Conservation (phyloP, 35 echinoderm and acorn worm genomes). For the Diadema setosum region DNA sequence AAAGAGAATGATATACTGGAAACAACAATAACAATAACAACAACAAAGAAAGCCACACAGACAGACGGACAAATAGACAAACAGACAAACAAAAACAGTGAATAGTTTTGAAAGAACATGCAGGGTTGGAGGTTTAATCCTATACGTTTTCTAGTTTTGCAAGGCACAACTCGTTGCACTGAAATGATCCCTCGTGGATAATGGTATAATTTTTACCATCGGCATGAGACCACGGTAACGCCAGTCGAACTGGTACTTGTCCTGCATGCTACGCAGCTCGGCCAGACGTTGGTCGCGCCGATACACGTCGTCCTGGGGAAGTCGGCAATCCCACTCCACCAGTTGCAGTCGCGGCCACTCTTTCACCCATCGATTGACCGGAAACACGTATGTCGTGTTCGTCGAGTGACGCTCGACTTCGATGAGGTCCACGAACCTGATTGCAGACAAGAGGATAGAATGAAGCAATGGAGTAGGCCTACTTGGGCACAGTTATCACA, state of each 20-base stretch:
- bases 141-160: too few species aligned
- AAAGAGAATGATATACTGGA: too few species aligned
- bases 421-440: conserved; percentile 1
- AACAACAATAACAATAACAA: too few species aligned
- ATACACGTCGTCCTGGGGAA: conserved; percentile 21
- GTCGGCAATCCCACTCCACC: conserved; percentile 4
- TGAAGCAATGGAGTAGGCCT: too few species aligned
- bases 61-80: too few species aligned
- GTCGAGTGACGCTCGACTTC: not conserved
- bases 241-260: not conserved
- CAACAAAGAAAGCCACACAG: too few species aligned
- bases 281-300: not conserved
- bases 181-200: not conserved
- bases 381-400: not conserved
- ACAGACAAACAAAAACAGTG: too few species aligned
- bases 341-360: not conserved
- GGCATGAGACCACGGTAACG: not conserved
- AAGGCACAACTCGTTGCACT: too few species aligned
- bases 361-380: conserved; percentile 25
- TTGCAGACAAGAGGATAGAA: not conserved
- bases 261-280: not conserved
- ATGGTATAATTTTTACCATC: too few species aligned
- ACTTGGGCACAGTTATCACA: too few species aligned
- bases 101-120: too few species aligned
- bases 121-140: too few species aligned